Base-by-base conservation (phyloP, 64 coral and sea anemone genomes). In the Trachythela sp. region DNA sequence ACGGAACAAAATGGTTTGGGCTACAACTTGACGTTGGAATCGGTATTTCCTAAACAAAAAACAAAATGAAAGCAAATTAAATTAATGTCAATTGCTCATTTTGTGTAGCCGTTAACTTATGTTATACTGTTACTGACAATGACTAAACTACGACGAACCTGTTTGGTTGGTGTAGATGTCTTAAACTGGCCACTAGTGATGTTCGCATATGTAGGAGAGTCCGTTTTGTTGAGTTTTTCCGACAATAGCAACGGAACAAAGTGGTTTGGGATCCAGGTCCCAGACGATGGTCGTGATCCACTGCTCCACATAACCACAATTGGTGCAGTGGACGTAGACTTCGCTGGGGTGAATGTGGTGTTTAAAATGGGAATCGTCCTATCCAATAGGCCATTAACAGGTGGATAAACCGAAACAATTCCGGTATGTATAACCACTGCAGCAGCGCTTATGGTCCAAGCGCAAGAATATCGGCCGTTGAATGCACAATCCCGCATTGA, bases 371-470 rank as follows among this genome's bases (percentile, higher is more conserved):
- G 59, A n/a, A 68, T 68, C 18, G 59, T 68, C 59, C 20, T 68
- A 14, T 68, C 59, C 59, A 68, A n/a, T 31, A 68, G 59, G 59
- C 59, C 59, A 68, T 68, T 68, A 22, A 68, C 59, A 68, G 59
- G 59, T 68, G 59, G 59, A 68, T 68, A 68, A 68, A 68, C 30
- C 30, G 18, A 68, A 6, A 68, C 30, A 22, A 68, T 68, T 68
- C 15, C 22, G 9, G 20, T 70, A 6, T 49, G 7, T 15, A 49
- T 49, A 9, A 15, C 48, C 15, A 15, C 7, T 6, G 7, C 7
- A 7, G 15, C 48, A 15, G 48, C 15, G 15, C 15, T 15, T 49
- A 15, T 49, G 7, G 15, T 49, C 48, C 48, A 49, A 49, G 7
- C 48, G 15, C 48, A 49, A n/a, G 48, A 49, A 9, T 6, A 49